Percentiles rank a stretch among this genome's conserved stretches.
Conservation (phyloP, 92 coral and sea anemone genomes). For the Zoanthus sociatus region DNA sequence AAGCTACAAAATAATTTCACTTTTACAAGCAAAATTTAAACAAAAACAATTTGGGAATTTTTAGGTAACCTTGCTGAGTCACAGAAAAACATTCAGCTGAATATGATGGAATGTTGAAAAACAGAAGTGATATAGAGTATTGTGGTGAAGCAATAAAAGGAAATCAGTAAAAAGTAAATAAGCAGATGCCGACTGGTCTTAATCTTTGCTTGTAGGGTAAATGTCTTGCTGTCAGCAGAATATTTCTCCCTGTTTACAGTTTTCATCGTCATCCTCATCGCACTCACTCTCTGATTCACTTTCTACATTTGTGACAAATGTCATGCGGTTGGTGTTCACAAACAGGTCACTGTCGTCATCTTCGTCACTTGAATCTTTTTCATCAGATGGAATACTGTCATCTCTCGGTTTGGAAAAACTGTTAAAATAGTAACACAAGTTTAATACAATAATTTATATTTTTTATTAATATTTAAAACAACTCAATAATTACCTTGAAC, state of each 20-base stretch:
- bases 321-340: slow-evolving; percentile 83
- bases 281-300: slow-evolving; percentile 72
- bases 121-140: no score
- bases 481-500: neutral
- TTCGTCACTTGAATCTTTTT: slow-evolving; percentile 52
- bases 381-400: neutral
- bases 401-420: neutral
- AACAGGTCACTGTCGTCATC: slow-evolving; percentile 87
- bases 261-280: slow-evolving; percentile 58
- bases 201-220: neutral
- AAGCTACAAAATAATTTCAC: no score
- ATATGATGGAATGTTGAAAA: no score
- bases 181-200: neutral
- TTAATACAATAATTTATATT: neutral
- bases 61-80: no score
- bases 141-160: neutral
- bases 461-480: neutral
- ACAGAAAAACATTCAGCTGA: no score
- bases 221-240: neutral
- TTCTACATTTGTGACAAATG: slow-evolving; percentile 47
- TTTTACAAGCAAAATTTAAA: no score
- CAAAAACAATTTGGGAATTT: no score
- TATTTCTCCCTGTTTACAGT: slow-evolving; percentile 18
- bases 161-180: neutral
- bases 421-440: neutral